phyloP scores from a whole-genome alignment of 2,113 vertebrate species.

The Argyrosomus japonicus region DNA sequence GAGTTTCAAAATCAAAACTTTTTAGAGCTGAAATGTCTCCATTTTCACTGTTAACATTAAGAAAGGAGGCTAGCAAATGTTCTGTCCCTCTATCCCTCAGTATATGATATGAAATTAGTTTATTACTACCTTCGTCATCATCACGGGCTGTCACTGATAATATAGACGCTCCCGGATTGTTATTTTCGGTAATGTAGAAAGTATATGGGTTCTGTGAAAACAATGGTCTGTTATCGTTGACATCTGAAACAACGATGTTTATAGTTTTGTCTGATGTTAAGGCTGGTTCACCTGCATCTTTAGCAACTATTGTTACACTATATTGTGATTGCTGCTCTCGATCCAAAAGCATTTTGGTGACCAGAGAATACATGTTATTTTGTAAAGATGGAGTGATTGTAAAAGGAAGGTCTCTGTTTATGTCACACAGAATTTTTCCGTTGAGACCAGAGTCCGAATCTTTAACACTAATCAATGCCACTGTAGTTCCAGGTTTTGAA shows the following conservation, averaged over 20 bases:
- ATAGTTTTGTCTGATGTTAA: conserved; percentile 64
- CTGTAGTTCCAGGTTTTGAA: conserved; percentile 62
- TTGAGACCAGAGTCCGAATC: conserved; percentile 78
- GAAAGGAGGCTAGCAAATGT: conserved; percentile 27
- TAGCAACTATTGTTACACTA: conserved; percentile 61
- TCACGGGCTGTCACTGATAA: conserved; percentile 69
- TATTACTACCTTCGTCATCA: conserved; percentile 63
- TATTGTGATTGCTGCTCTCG: conserved; percentile 62
- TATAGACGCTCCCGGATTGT: conserved; percentile 61
- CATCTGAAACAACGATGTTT: conserved; percentile 63
- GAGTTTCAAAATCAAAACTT: conserved; percentile 66
- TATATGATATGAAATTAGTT: conserved; percentile 61
- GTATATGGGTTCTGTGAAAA: conserved; percentile 62
- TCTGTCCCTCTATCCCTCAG: neutral
- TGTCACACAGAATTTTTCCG: conserved; percentile 76
- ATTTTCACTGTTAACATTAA: conserved; percentile 70
- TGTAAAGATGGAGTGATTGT: conserved; percentile 49
- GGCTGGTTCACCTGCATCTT: conserved; percentile 61
- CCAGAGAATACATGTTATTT: conserved; percentile 71
- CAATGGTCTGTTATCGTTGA: conserved; percentile 75
- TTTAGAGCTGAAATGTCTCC: conserved; percentile 63
- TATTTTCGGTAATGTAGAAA: conserved; percentile 72
- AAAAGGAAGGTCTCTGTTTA: conserved; percentile 70
- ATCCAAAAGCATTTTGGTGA: conserved; percentile 63
- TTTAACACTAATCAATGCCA: conserved; percentile 68